phyloP scores from a whole-genome alignment of 2,113 vertebrate species.

The Sialia sialis region DNA sequence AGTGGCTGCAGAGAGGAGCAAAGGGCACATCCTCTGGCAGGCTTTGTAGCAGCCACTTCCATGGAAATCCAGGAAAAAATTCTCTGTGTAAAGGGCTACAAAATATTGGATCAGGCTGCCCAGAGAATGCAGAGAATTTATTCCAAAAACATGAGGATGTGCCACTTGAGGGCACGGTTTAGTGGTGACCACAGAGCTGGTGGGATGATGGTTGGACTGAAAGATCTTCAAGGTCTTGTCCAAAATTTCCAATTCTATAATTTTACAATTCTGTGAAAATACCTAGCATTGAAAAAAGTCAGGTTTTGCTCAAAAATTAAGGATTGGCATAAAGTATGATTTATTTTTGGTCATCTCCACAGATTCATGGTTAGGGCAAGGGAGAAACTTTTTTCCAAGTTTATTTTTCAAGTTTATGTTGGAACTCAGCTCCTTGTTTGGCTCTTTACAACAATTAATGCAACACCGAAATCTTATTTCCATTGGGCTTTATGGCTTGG shows the following conservation, averaged over 20 bases:
- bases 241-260: not conserved
- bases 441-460: not conserved
- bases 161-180: not conserved
- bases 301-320: not conserved
- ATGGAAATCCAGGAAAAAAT: not conserved
- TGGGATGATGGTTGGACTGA: not conserved
- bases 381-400: not conserved
- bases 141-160: not conserved
- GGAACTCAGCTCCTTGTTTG: not conserved
- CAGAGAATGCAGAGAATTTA: too few relatives aligned
- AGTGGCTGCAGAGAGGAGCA: not conserved
- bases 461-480: not conserved
- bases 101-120: not conserved
- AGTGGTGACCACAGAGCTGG: not conserved
- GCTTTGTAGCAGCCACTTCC: not conserved
- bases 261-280: rapidly evolving
- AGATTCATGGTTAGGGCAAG: not conserved
- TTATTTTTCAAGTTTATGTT: not conserved
- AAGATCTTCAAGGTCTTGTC: not conserved
- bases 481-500: not conserved
- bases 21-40: too few relatives aligned
- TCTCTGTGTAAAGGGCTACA: not conserved
- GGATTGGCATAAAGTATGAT: not conserved
- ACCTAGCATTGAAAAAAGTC: not conserved
- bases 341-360: not conserved